phyloP scores from a whole-genome alignment of 1,140 invertebrate species.

The Fopius arisanus region DNA sequence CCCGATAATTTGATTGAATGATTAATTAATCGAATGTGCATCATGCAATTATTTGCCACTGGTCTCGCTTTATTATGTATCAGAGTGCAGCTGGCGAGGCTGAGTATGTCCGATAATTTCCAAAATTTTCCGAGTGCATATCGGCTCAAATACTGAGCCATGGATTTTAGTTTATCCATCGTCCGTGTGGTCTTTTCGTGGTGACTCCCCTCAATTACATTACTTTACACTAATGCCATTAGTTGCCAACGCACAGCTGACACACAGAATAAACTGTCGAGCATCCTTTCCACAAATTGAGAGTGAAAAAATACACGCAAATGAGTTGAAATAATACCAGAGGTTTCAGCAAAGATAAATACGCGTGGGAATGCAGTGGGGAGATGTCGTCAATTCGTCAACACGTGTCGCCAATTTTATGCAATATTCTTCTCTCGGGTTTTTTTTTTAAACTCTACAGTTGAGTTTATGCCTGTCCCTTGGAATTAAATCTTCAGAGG shows the following conservation, averaged over 20 bases:
- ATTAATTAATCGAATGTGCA: not conserved
- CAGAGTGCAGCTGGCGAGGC: too few species aligned
- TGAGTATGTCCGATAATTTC: not conserved
- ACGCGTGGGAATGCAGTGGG: not conserved
- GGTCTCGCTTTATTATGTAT: not conserved
- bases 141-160: not conserved
- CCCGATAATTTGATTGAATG: slow-evolving; percentile 25
- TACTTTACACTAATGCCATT: slow-evolving; percentile 57
- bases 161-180: slow-evolving; percentile 4
- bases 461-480: slow-evolving; percentile 7
- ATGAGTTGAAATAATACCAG: not conserved
- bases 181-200: slow-evolving; percentile 31
- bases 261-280: not conserved
- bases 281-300: not conserved
- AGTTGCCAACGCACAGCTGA: slow-evolving; percentile 29
- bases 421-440: slow-evolving; percentile 35
- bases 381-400: slow-evolving; percentile 23
- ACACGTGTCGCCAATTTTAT: slow-evolving; percentile 49
- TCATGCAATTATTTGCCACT: not conserved
- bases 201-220: slow-evolving; percentile 49
- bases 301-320: not conserved
- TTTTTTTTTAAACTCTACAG: slow-evolving; percentile 8
- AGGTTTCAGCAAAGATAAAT: not conserved
- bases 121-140: not conserved
- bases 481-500: not conserved